Conservation (phyloP, 2,888 invertebrate genomes). For the Polydrusus tereticollis region DNA sequence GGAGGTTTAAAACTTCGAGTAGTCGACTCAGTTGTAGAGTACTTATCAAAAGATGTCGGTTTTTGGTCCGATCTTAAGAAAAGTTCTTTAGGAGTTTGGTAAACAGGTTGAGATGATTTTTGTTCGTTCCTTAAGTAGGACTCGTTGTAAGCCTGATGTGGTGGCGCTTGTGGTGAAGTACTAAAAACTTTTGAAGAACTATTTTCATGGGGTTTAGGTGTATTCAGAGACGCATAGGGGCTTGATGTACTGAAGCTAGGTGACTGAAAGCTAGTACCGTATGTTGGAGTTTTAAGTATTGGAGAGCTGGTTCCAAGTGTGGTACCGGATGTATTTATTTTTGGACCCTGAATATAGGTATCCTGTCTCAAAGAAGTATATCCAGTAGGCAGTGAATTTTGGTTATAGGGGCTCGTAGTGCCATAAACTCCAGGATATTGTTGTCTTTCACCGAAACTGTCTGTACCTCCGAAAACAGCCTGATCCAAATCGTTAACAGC, state of each 20-base stretch:
- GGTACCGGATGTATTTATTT: not conserved
- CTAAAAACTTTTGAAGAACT: conserved; percentile 51
- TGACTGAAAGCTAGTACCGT: conserved; percentile 28
- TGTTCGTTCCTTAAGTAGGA: conserved; percentile 12
- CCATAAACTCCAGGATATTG: conserved; percentile 52
- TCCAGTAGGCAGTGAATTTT: conserved; percentile 4
- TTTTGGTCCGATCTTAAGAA: conserved; percentile 9
- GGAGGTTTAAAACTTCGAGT: conserved; percentile 7
- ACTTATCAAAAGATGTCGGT: conserved; percentile 11
- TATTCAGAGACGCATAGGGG: conserved; percentile 44
- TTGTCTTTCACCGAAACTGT: conserved; percentile 58
- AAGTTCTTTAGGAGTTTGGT: conserved; percentile 12
- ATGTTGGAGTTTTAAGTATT: conserved; percentile 18
- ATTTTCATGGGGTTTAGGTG: conserved; percentile 45
- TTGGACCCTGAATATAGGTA: conserved; percentile 16
- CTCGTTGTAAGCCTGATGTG: conserved; percentile 5
- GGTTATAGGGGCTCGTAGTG: conserved; percentile 45
- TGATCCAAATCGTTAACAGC: conserved; percentile 62
- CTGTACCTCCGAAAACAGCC: conserved; percentile 61
- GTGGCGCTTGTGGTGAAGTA: conserved; percentile 20
- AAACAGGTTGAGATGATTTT: conserved; percentile 17
- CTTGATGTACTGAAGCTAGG: conserved; percentile 37
- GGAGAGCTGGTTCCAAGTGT: conserved; percentile 15
- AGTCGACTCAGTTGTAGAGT: conserved; percentile 7
- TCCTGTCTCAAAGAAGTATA: conserved; percentile 16